phyloP scores from a whole-genome alignment of 2,113 vertebrate species.

The Microcebus jonahi region DNA sequence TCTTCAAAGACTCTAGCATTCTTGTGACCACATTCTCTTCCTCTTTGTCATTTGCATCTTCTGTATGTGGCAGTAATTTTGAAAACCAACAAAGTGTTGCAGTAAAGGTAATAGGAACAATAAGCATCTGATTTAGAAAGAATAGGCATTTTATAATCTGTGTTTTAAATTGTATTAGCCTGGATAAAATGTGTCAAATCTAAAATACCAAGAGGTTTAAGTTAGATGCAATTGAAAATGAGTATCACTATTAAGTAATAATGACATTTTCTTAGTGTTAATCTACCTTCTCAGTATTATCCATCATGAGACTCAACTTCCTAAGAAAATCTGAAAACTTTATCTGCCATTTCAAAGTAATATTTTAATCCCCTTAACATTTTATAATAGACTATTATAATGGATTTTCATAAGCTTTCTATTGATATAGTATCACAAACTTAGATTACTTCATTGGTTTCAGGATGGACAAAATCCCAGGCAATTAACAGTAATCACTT shows the following conservation, averaged over 20 bases:
- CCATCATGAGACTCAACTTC: constrained; percentile 48
- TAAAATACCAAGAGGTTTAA: constrained; percentile 69
- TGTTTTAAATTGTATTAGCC: constrained; percentile 66
- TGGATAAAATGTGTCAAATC: constrained; percentile 58
- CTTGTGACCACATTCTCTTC: neutral
- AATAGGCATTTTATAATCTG: constrained; percentile 55
- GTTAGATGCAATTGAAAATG: constrained; percentile 62
- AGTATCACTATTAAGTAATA: constrained; percentile 66
- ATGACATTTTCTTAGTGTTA: constrained; percentile 71
- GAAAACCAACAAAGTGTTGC: neutral
- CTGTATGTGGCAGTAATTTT: constrained; percentile 22
- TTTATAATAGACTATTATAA: constrained; percentile 69
- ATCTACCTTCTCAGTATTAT: constrained; percentile 71
- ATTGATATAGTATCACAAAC: neutral
- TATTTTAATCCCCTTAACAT: constrained; percentile 77
- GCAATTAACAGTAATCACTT: neutral
- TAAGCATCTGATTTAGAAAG: constrained; percentile 41
- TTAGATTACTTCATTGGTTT: neutral
- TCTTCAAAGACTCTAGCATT: neutral
- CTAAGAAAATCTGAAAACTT: constrained; percentile 67
- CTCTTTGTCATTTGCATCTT: neutral
- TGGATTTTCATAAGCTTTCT: constrained; percentile 66
- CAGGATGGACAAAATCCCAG: constrained; percentile 25
- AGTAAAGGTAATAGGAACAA: constrained; percentile 26
- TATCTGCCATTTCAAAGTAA: constrained; percentile 76